These are phyloP conservation scores for Pteronura brasiliensis DNA, from an alignment of 2,113 vertebrate genomes.

Conservation along the genomic window DNA sequence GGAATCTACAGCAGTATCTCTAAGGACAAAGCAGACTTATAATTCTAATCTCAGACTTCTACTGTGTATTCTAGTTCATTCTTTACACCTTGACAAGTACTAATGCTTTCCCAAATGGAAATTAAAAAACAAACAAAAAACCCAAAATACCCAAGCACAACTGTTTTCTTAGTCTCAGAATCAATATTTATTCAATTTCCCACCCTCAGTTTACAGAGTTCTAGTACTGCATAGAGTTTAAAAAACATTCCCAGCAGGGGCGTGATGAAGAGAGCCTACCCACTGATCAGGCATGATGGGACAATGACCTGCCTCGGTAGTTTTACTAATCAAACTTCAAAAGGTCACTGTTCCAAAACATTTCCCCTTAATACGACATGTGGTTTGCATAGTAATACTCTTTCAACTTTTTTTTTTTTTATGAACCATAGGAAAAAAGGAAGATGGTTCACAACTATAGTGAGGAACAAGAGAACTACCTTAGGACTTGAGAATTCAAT, in stretches of 20 bases:
- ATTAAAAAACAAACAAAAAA: not conserved
- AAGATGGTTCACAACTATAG: not conserved
- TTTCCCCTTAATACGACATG: not conserved
- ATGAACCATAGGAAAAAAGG: not conserved
- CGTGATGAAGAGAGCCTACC: not conserved
- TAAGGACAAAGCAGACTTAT: not conserved
- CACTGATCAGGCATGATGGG: not conserved
- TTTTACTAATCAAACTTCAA: conserved; percentile 17
- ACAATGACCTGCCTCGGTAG: not conserved
- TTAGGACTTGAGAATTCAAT: not conserved
- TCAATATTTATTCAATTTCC: conserved; percentile 47
- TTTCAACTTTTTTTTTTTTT: not conserved
- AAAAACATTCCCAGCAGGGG: not conserved
- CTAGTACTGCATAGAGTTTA: not conserved
- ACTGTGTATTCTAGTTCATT: not conserved
- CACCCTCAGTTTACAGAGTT: not conserved
- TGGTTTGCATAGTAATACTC: not conserved
- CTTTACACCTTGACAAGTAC: not conserved
- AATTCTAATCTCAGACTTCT: not conserved
- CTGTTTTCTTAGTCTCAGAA: conserved; percentile 33
- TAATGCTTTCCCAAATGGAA: conserved; percentile 39
- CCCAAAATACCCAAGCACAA: not conserved
- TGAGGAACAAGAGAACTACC: not conserved
- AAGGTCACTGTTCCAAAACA: conserved; percentile 27
- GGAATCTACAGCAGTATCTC: not conserved